Evolutionary conservation across 2,888 invertebrate species (phyloP), one percentile per base, ranked within the genome.

Genomic region (Melinopterus prodromus): DNA sequence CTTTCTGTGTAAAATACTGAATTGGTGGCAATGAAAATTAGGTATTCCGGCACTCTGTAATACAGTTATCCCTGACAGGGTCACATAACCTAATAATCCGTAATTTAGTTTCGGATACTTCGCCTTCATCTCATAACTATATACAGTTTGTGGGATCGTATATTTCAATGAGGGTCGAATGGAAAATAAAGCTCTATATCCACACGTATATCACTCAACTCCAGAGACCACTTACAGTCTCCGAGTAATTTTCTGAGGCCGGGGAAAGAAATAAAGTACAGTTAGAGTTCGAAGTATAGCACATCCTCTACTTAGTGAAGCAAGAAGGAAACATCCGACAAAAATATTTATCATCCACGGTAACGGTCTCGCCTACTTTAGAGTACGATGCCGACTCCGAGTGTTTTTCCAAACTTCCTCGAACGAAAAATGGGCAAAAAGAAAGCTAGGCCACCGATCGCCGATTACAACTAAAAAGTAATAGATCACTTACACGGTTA

Each of bases 271-370:
- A 53, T 53, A 53, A 53, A 53, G 53, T 53, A 53, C 53, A 53
- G 53, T 53, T 53, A 53, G 53, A 53, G 53, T 53, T 53, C 53
- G 53, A 53, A 53, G 53, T 53, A 53, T 53, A 53, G 53, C 53
- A 53, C 53, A 53, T 53, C 53, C 53, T 53, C 53, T 53, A 53
- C 53, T 53, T 53, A 53, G 53, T 53, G 53, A 53, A 53, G 9
- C 53, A 53, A 53, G 53, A 6, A 53, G 53, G 53, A 53, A 53
- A 12, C 53, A 53, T 53, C 53, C 53, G 53, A 53, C 53, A 53
- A 53, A 53, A 53, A 53, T 53, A 53, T 53, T 53, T 7, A 53
- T 53, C 53, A 53, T 53, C 53, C 53, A 53, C 12, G 53, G 53
- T 53, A 53, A 53, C 53, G 53, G 53, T 53, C 53, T 53, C 7